A percentile compares a stretch with the other conserved stretches of the same genome.
phyloP scores from a whole-genome alignment of 2,797 vertebrate species.

The Acropternis orthonyx region DNA sequence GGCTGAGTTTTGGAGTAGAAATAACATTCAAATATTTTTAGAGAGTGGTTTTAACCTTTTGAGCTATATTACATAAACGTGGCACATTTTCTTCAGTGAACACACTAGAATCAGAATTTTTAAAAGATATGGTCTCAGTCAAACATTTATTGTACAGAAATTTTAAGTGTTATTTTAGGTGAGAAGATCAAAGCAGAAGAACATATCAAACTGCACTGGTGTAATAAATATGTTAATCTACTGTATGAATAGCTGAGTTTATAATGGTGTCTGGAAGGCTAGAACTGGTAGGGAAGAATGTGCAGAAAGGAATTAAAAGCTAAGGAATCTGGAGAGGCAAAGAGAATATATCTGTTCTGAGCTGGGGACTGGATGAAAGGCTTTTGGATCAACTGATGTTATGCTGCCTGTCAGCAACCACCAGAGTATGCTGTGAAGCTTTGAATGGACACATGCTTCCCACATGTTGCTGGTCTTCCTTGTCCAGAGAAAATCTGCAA shows the following conservation, averaged over 20 bases:
- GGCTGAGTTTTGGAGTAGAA: not conserved
- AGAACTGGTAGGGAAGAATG: not conserved
- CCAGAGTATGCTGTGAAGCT: slow-evolving; percentile 42
- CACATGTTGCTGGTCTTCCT: not conserved
- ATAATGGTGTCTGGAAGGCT: not conserved
- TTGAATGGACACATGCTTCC: not conserved
- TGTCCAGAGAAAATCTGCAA: not conserved
- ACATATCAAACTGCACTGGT: not conserved
- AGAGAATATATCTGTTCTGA: not conserved
- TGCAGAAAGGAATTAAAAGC: not conserved
- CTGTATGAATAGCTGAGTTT: not conserved
- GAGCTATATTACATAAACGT: not conserved
- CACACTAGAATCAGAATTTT: not conserved
- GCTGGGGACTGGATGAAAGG: not conserved
- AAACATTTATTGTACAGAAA: not conserved
- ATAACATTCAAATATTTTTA: not conserved
- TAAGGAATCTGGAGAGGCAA: not conserved
- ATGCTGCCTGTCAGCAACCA: not conserved
- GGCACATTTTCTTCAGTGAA: not conserved
- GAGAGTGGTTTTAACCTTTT: not conserved
- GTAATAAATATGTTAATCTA: not conserved
- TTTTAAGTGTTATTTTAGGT: not conserved
- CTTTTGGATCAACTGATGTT: not conserved
- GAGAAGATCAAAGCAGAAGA: not conserved
- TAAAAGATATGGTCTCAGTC: not conserved